Evolutionary conservation across 2,113 vertebrate genomes (phyloP), one percentile per base, ranked within the genome.

Genomic region (Hymenochirus boettgeri): DNA sequence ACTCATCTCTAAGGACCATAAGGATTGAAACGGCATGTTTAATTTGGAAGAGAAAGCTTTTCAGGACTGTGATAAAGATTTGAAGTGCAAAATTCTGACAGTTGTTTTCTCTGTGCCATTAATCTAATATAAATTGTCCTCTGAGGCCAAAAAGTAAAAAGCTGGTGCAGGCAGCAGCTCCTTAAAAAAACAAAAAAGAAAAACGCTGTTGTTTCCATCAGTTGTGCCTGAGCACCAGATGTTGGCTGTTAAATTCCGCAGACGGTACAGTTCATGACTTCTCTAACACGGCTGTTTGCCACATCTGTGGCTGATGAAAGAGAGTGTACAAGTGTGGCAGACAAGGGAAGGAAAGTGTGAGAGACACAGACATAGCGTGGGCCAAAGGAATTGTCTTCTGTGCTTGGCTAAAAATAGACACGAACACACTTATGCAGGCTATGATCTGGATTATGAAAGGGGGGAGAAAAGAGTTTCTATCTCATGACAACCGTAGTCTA

Each of bases 231-330:
- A 71, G 72, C 77, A 75, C 85, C 90, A 94, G 89, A 89, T 93
- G 92, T 81, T 82, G 85, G 82, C 83, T 88, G 91, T 81, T 88
- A 85, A 84, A 76, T 79, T 77, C 74, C 76, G 53, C 85, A 90
- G 88, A 89, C 77, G 78, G 88, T 83, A 82, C 84, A 86, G 88
- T 87, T 93, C 89, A 89, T 70, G 84, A 88, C 87, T 90, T 85
- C 76, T 82, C 74, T 63, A 78, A 75, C 81, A 81, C 78, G 76
- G 89, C 85, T 72, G 83, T 69, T 64, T 73, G 15, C 81, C 88
- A 87, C 90, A 90, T 90, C 89, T 91, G 90, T 75, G 87, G 80
- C 71, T 74, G 61, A 80, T 74, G 84, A 79, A 80, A 83, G 72
- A 69, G 75, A 79, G 83, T 77, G 82, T 76, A 77, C 74, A 75